Evolutionary conservation across 1,140 invertebrate species (phyloP).

Genomic region (Chrysopa pallens): DNA sequence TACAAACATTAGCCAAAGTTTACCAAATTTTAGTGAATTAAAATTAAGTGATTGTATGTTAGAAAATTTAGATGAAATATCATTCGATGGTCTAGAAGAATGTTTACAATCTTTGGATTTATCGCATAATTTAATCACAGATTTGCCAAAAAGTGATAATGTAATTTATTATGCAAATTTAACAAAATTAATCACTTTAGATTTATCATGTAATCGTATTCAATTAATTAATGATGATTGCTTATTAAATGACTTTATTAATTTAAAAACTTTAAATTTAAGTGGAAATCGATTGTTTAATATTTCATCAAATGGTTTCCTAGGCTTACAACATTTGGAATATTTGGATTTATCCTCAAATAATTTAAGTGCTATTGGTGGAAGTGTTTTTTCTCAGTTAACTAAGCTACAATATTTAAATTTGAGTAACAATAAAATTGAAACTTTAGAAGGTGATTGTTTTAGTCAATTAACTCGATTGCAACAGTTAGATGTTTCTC

Average conservation of each 20-base stretch:
- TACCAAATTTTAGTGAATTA: slow-evolving; percentile 11
- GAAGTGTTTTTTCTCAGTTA: slow-evolving; percentile 32
- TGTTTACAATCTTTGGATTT: slow-evolving; percentile 25
- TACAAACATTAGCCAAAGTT: no score
- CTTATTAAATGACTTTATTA: slow-evolving; percentile 12
- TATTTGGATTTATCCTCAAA: slow-evolving; percentile 44
- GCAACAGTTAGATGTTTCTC: slow-evolving; percentile 62
- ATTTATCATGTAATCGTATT: slow-evolving; percentile 32
- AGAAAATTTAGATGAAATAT: slow-evolving; percentile 19
- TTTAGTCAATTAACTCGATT: slow-evolving; percentile 46
- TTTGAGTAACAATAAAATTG: slow-evolving; percentile 47
- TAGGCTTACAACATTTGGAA: slow-evolving; percentile 22
- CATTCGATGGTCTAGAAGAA: slow-evolving; percentile 25
- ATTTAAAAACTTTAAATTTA: slow-evolving; percentile 24
- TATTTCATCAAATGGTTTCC: slow-evolving; percentile 32
- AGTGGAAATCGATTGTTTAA: slow-evolving; percentile 29
- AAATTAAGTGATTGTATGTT: slow-evolving; percentile 19
- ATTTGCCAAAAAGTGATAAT: slow-evolving; percentile 12
- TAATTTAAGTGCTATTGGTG: slow-evolving; percentile 35
- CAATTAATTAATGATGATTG: slow-evolving; percentile 5
- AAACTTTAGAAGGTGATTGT: slow-evolving; percentile 29
- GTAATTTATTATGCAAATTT: slow-evolving; percentile 9
- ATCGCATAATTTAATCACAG: slow-evolving; percentile 26
- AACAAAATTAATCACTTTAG: slow-evolving; percentile 23
- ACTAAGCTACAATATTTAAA: slow-evolving; percentile 47